phyloP scores from a whole-genome alignment of 1,140 invertebrate species.

The Leptonema lineaticorne region DNA sequence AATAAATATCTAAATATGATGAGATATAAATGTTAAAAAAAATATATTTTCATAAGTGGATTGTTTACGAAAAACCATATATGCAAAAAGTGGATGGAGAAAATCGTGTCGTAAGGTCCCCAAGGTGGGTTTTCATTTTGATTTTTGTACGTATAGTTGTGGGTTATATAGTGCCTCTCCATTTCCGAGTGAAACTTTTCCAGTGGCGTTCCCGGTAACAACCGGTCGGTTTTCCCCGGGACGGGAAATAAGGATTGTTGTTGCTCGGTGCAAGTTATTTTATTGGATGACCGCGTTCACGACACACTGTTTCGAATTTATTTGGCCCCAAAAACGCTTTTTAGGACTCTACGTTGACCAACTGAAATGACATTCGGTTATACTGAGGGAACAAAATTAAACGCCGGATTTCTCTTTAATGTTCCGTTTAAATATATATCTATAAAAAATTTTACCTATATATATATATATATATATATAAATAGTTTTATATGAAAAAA shows the following conservation, averaged over 20 bases:
- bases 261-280: slow-evolving; percentile 32
- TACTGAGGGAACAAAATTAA: no score
- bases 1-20: no score
- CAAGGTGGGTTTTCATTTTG: background rate
- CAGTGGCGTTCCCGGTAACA: background rate
- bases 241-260: slow-evolving; percentile 19
- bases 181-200: background rate
- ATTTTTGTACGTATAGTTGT: background rate
- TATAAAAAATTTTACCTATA: no score
- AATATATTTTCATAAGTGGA: no score
- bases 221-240: slow-evolving; percentile 1
- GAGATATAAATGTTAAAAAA: no score
- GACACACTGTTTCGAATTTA: slow-evolving; percentile 31
- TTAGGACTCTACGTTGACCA: background rate
- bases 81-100: no score
- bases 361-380: no score
- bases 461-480: no score
- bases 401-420: no score
- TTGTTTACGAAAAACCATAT: no score
- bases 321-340: background rate
- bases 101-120: background rate
- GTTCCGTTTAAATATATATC: no score
- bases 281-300: slow-evolving; percentile 31
- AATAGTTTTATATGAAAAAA: no score
- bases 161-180: background rate